Base-by-base conservation (phyloP, 2,888 invertebrate genomes). In the Andricus curvator region DNA sequence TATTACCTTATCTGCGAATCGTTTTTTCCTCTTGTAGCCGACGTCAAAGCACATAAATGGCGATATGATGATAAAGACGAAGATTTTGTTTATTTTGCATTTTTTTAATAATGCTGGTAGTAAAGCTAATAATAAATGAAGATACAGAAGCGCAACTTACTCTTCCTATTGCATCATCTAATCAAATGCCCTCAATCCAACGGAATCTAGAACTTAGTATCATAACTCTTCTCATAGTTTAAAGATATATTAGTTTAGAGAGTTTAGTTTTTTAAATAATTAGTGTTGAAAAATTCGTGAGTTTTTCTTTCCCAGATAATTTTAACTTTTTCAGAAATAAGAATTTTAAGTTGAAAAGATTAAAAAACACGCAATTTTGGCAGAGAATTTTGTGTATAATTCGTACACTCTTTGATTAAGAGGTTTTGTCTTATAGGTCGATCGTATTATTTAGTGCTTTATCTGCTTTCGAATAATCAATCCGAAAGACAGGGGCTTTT, bases 91-190 rank as follows among this genome's bases (percentile, higher is more conserved):
- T 62, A 9, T 25, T 22, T 22, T 11, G 2, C 9, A 1, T 25
- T 62, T 22, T 22, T 62, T 62, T 62, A 29, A 29, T 62, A 22
- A 62, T 62, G 25, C 11, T 62, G 5, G 2, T 62, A 62, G 56
- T 11, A n/a, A 56, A 56, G 62, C 15, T 62, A 62, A 62, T 25
- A 25, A 29, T 25, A 25, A 62, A 13, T 62, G 15, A 29, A 62
- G n/a, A 56, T 56, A 56, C n/a, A 56, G n/a, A n/a, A 56, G 66
- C 48, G 80, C 44, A 74, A 64, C 3, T 29, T 29, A 56, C 4
- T 11, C 25, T 41, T 74, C 33, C 25, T 15, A 44, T 77, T 77
- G 64, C 77, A 77, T 64, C 77, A 77, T 64, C 44, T 64, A 13
- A 15, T 68, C n/a, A 62, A 77, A 17, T 11, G 41, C 6, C 25